Percentiles rank a stretch among this genome's conserved stretches.
phyloP scores from a whole-genome alignment of 2,797 vertebrate genomes.

The Uromys caudimaculatus region DNA sequence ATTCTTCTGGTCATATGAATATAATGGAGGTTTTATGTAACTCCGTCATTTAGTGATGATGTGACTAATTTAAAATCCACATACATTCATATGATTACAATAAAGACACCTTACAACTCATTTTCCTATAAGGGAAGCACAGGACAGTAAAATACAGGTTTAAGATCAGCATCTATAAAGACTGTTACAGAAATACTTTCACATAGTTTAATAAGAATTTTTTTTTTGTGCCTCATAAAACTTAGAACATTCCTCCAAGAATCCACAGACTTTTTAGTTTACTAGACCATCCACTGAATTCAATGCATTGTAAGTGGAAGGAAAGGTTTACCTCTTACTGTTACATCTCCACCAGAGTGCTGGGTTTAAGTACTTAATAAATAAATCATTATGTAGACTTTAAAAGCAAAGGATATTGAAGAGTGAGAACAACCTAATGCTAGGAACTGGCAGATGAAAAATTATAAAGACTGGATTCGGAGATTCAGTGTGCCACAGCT shows the following conservation, averaged over 20 bases:
- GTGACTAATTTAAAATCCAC: background rate
- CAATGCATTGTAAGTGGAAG: background rate
- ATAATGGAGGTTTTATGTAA: background rate
- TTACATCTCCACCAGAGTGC: background rate
- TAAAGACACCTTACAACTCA: background rate
- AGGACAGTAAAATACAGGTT: background rate
- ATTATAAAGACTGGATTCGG: background rate
- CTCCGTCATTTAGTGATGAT: background rate
- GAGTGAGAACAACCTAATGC: background rate
- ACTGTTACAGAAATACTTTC: background rate
- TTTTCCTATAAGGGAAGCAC: background rate
- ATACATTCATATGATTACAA: background rate
- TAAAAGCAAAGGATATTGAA: background rate
- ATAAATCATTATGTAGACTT: background rate
- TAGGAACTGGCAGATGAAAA: background rate
- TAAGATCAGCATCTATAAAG: background rate
- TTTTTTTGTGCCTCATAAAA: background rate
- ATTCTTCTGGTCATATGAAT: background rate
- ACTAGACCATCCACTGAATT: background rate
- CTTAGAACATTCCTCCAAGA: background rate
- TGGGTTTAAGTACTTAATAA: background rate
- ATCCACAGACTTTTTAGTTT: background rate
- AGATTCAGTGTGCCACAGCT: accelerated
- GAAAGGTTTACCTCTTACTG: background rate
- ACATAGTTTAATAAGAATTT: background rate